Evolutionary conservation across 2,113 vertebrate genomes (phyloP).

Genomic region (Coracopsis vasa): DNA sequence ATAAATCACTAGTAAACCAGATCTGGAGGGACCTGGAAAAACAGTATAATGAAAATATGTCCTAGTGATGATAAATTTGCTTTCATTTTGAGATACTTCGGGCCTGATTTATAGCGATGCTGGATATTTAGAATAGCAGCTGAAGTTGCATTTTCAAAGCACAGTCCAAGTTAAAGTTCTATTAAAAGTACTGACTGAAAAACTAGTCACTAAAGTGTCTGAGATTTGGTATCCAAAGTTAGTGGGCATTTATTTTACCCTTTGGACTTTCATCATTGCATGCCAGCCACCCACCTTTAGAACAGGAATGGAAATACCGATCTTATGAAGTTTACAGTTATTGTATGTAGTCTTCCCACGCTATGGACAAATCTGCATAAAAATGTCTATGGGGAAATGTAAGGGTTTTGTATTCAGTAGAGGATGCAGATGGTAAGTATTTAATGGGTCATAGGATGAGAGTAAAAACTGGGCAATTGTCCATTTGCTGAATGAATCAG

Average conservation of each 20-base stretch:
- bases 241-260: background rate
- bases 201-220: background rate
- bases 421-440: background rate
- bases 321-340: background rate
- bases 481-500: slow-evolving; percentile 1
- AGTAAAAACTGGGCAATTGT: background rate
- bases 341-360: background rate
- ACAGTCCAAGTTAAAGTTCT: background rate
- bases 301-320: background rate
- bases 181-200: background rate
- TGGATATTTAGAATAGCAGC: background rate
- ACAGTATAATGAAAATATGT: background rate
- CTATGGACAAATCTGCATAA: background rate
- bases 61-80: background rate
- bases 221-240: background rate
- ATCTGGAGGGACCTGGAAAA: background rate
- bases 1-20: background rate
- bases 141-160: background rate
- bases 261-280: background rate
- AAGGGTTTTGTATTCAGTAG: background rate
- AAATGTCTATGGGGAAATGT: background rate
- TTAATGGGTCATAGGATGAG: background rate
- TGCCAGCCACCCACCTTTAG: background rate
- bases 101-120: background rate
- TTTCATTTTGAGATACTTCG: background rate